A percentile compares a stretch with the other conserved stretches of the same genome.
These are phyloP conservation scores for Apotomis turbidana DNA, from an alignment of 2,888 invertebrate species.

Conservation along the genomic window DNA sequence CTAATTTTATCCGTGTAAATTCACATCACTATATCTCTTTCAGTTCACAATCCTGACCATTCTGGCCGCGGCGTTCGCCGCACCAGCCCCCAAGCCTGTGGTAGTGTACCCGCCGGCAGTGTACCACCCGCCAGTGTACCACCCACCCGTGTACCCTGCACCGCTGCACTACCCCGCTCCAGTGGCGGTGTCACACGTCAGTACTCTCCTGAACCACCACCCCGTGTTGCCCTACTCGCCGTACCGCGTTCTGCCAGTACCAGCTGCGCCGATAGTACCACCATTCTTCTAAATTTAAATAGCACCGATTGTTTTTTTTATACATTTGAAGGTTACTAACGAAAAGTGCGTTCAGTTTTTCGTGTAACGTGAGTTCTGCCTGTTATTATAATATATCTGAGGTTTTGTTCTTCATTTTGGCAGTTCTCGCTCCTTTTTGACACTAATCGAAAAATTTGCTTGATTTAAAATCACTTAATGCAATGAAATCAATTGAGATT, in stretches of 20 bases:
- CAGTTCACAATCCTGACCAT: constrained; percentile 57
- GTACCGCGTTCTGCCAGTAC: constrained; percentile 51
- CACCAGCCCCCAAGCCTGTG: constrained; percentile 62
- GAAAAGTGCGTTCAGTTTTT: background rate
- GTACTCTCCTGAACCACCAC: constrained; percentile 49
- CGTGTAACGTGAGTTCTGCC: background rate
- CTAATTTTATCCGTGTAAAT: no score
- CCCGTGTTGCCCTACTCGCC: constrained; percentile 54
- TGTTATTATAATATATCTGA: background rate
- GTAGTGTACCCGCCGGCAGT: constrained; percentile 56
- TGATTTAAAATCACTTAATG: background rate
- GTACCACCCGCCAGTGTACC: constrained; percentile 48
- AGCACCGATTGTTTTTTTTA: constrained; percentile 15
- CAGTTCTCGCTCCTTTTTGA: constrained; percentile 35
- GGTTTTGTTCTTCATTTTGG: background rate
- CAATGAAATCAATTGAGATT: background rate
- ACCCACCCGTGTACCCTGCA: constrained; percentile 53
- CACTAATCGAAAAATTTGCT: background rate
- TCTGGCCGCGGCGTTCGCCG: constrained; percentile 52
- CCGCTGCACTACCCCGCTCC: constrained; percentile 62
- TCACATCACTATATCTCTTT: background rate
- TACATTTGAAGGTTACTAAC: background rate
- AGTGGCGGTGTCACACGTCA: constrained; percentile 51
- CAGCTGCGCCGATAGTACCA: constrained; percentile 40
- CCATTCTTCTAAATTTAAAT: constrained; percentile 19